These are phyloP conservation scores for Lutra lutra DNA, from an alignment of 2,797 vertebrate genomes.

Conservation along the genomic window DNA sequence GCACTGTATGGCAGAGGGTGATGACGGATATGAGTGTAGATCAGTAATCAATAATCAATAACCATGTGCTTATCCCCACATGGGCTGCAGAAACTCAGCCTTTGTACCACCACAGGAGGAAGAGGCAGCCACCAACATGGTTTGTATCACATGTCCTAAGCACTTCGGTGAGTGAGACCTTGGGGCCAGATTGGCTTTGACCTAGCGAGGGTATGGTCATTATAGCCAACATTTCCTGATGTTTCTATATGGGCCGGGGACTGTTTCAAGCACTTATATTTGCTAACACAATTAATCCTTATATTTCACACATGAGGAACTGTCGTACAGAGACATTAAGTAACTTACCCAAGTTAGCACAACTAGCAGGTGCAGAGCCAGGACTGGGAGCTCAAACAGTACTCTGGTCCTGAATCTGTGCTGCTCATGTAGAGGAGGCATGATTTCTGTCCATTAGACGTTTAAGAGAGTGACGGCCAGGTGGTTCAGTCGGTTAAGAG, in stretches of 20 bases:
- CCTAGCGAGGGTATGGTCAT: background rate
- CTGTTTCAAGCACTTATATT: background rate
- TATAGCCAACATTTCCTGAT: background rate
- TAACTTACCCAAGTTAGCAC: background rate
- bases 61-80: background rate
- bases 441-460: background rate
- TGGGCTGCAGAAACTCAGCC: background rate
- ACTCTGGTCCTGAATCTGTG: too few relatives aligned
- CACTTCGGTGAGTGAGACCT: background rate
- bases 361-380: background rate
- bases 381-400: background rate
- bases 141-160: background rate
- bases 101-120: background rate
- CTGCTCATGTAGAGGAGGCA: background rate
- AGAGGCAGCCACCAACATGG: background rate
- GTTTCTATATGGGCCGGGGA: background rate
- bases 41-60: too few relatives aligned
- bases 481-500: too few relatives aligned
- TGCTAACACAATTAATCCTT: background rate
- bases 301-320: background rate
- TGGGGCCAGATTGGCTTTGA: background rate
- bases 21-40: background rate
- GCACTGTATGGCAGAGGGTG: background rate
- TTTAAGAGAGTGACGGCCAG: background rate
- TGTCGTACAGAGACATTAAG: background rate